These are phyloP conservation scores for Oostethus manadensis DNA, from an alignment of 2,113 vertebrate genomes.

Conservation along the genomic window DNA sequence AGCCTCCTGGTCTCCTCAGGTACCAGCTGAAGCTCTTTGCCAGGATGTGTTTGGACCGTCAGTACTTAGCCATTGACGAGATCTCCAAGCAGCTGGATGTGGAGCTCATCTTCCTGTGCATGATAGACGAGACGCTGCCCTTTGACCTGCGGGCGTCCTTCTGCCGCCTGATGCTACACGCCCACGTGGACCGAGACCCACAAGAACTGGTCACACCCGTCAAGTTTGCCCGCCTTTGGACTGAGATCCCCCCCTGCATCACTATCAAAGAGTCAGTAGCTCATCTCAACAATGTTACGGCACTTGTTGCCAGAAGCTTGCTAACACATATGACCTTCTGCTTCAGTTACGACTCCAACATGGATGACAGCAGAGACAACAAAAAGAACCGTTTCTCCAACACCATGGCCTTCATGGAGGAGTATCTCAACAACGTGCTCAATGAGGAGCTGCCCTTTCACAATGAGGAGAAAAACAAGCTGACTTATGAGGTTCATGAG, in stretches of 20 bases:
- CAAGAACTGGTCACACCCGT: constrained; percentile 94
- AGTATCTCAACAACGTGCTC: constrained; percentile 94
- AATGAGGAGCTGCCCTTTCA: constrained; percentile 89
- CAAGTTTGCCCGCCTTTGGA: constrained; percentile 96
- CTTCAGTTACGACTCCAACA: constrained; percentile 91
- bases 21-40: constrained; percentile 98
- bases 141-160: constrained; percentile 94
- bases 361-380: constrained; percentile 88
- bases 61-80: constrained; percentile 95
- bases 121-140: constrained; percentile 93
- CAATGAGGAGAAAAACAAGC: constrained; percentile 95
- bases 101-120: constrained; percentile 95
- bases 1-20: constrained; percentile 56
- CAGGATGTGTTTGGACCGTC: constrained; percentile 95
- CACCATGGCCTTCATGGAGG: constrained; percentile 97
- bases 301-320: too few relatives aligned
- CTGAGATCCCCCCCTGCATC: constrained; percentile 91
- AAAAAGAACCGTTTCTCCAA: constrained; percentile 97
- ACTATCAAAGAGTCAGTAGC: constrained; percentile 87
- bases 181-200: constrained; percentile 94
- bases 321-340: neutral
- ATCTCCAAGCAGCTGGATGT: constrained; percentile 96
- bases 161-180: constrained; percentile 96
- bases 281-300: too few relatives aligned
- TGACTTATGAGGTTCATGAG: constrained; percentile 85